Conservation (phyloP, 2,797 vertebrate species). For the Phrynocephalus forsythii region DNA sequence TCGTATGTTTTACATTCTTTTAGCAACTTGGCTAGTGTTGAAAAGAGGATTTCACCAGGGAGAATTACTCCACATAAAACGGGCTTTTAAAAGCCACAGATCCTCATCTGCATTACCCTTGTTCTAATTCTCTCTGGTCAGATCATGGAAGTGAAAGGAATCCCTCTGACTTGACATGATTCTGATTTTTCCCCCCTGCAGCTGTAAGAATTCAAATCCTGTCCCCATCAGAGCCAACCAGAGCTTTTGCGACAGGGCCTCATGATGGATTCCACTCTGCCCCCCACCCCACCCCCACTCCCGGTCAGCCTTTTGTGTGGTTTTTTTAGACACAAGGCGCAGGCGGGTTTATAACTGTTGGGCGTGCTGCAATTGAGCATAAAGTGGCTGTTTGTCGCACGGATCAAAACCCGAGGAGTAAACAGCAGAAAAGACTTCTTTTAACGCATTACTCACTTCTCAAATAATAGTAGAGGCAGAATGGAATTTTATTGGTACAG, state of each 20-base stretch:
- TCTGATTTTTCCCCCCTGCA: neutral
- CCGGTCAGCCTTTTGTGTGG: neutral
- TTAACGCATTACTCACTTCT: rapidly evolving
- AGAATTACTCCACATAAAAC: slow-evolving; percentile 45
- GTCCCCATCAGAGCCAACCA: neutral
- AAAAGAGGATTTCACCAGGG: slow-evolving; percentile 40
- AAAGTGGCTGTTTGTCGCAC: slow-evolving; percentile 3
- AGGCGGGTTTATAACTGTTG: slow-evolving; percentile 9
- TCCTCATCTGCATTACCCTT: slow-evolving; percentile 37
- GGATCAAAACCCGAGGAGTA: slow-evolving; percentile 8
- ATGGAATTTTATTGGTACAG: slow-evolving; percentile 37
- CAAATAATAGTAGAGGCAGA: slow-evolving; percentile 34
- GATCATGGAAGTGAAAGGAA: neutral
- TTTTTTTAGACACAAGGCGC: slow-evolving; percentile 34
- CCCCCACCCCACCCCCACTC: too few species aligned
- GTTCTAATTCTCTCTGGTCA: slow-evolving; percentile 31
- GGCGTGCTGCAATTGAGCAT: slow-evolving; percentile 24
- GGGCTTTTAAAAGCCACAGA: slow-evolving; percentile 27
- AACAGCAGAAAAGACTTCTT: neutral
- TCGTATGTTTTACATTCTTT: slow-evolving; percentile 19
- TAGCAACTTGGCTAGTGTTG: slow-evolving; percentile 40
- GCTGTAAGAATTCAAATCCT: neutral
- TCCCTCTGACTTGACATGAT: slow-evolving; percentile 42
- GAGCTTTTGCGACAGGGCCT: neutral
- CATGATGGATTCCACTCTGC: too few species aligned